phyloP scores from a whole-genome alignment of 92 coral and sea anemone species.

The Umimayanthus kanabou region DNA sequence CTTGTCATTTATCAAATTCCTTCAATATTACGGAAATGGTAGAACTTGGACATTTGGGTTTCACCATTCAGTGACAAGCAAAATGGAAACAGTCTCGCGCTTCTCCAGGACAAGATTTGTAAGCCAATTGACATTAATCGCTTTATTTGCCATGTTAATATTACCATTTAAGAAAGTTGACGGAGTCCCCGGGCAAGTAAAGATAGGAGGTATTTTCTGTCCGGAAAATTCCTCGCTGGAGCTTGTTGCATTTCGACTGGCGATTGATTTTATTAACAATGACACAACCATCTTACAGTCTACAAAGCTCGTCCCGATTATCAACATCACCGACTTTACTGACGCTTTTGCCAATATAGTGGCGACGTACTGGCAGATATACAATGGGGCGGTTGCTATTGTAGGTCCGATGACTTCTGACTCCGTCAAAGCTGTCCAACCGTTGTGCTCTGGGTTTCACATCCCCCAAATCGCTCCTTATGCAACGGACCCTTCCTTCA shows the following conservation, averaged over 20 bases:
- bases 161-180: not conserved
- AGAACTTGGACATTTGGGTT: not conserved
- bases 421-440: conserved; percentile 68
- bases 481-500: conserved; percentile 85
- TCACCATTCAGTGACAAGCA: not conserved
- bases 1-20: not conserved
- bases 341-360: conserved; percentile 71
- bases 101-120: not conserved
- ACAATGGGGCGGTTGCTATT: conserved; percentile 69
- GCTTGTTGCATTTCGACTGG: conserved; percentile 69
- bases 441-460: conserved; percentile 75
- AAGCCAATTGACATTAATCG: not conserved
- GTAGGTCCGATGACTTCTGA: conserved; percentile 78
- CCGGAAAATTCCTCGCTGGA: conserved; percentile 45
- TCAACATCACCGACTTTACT: conserved; percentile 65
- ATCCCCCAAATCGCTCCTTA: conserved; percentile 81
- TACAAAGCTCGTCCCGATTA: conserved; percentile 58
- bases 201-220: conserved; percentile 76
- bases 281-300: conserved; percentile 64
- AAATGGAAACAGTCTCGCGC: not conserved
- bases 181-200: conserved; percentile 49
- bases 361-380: conserved; percentile 80
- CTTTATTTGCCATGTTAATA: not conserved
- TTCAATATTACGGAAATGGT: not conserved
- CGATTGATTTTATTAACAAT: conserved; percentile 74